A percentile compares a stretch with the other conserved stretches of the same genome.
Conservation (phyloP, 2,113 vertebrate genomes). For the Polypterus senegalus region DNA sequence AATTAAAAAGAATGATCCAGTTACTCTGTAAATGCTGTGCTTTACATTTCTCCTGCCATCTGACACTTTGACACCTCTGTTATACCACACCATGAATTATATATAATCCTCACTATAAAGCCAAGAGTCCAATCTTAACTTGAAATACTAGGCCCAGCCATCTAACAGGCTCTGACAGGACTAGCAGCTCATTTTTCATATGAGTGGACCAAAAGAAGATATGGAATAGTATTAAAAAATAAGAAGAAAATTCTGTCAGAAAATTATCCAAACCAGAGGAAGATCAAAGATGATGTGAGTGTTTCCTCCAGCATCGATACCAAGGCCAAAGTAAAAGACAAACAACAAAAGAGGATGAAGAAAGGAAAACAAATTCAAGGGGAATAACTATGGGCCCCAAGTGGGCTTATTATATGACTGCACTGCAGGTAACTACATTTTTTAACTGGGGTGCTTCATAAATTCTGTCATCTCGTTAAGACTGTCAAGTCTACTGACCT, state of each 20-base stretch:
- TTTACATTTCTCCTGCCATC: constrained; percentile 53
- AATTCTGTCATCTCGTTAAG: constrained; percentile 77
- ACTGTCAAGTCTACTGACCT: constrained; percentile 68
- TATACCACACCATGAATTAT: constrained; percentile 61
- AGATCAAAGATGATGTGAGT: constrained; percentile 43
- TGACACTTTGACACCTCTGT: constrained; percentile 62
- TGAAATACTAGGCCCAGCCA: constrained; percentile 55
- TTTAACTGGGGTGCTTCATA: constrained; percentile 63
- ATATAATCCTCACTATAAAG: constrained; percentile 46
- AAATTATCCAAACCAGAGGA: constrained; percentile 44
- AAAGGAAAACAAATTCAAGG: constrained; percentile 53
- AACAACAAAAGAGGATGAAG: constrained; percentile 59
- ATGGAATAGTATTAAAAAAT: constrained; percentile 32
- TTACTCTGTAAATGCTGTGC: constrained; percentile 56
- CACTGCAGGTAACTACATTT: constrained; percentile 63
- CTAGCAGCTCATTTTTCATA: constrained; percentile 29
- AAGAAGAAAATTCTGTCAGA: constrained; percentile 46
- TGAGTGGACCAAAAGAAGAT: constrained; percentile 36
- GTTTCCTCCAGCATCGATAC: constrained; percentile 41
- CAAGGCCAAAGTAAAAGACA: constrained; percentile 37
- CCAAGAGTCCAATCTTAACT: constrained; percentile 49
- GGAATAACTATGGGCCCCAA: constrained; percentile 57
- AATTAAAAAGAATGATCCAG: constrained; percentile 31
- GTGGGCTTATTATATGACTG: constrained; percentile 80
- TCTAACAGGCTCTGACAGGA: constrained; percentile 43